Percentiles rank a stretch among this genome's conserved stretches.
These are phyloP conservation scores for Zingel zingel DNA, from an alignment of 2,113 vertebrate genomes.

Conservation along the genomic window DNA sequence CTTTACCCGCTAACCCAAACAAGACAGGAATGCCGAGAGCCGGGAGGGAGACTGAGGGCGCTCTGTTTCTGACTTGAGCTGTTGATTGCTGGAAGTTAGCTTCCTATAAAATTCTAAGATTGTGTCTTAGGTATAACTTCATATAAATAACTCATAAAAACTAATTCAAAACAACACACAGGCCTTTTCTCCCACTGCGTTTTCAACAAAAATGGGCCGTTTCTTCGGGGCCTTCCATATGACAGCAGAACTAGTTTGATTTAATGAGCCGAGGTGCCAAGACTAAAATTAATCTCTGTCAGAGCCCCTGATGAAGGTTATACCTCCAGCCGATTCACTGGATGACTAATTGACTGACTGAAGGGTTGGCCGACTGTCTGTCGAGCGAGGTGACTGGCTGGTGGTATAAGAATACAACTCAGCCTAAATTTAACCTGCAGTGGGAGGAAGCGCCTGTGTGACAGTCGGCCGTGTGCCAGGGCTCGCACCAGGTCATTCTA, in stretches of 20 bases:
- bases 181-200: slow-evolving; percentile 13
- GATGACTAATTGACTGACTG: slow-evolving; percentile 77
- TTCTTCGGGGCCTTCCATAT: slow-evolving; percentile 47
- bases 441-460: slow-evolving; percentile 93
- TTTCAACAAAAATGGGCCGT: slow-evolving; percentile 53
- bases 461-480: slow-evolving; percentile 92
- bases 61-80: slow-evolving; percentile 62
- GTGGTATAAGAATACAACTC: slow-evolving; percentile 90
- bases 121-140: not conserved
- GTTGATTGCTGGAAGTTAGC: slow-evolving; percentile 29
- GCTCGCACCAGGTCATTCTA: slow-evolving; percentile 89
- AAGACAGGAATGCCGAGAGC: slow-evolving; percentile 75
- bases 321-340: slow-evolving; percentile 69
- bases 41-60: slow-evolving; percentile 62
- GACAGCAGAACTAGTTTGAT: slow-evolving; percentile 68
- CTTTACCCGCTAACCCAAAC: slow-evolving; percentile 90
- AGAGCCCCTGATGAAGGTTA: slow-evolving; percentile 74
- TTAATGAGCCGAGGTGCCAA: slow-evolving; percentile 72
- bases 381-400: slow-evolving; percentile 73
- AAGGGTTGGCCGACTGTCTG: slow-evolving; percentile 68
- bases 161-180: not conserved
- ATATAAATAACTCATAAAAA: slow-evolving; percentile 8
- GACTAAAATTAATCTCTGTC: slow-evolving; percentile 76
- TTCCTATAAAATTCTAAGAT: not conserved
- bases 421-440: slow-evolving; percentile 91